Base-by-base conservation (phyloP, 2,113 vertebrate genomes). In the Microtus richardsoni region DNA sequence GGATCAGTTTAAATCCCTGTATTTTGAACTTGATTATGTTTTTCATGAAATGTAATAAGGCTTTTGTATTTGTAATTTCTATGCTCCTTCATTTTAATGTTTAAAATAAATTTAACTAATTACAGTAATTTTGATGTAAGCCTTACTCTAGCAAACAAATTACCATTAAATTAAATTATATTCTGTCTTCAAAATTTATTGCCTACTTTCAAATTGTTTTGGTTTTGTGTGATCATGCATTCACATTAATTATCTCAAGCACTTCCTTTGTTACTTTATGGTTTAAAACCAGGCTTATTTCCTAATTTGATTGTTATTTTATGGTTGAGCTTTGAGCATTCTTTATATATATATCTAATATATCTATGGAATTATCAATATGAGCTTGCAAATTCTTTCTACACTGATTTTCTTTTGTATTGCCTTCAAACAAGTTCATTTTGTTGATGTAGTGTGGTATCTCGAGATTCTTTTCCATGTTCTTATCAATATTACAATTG, bases 111-210 rank as follows among this genome's bases (percentile, higher is more conserved):
- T 85, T 90, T 78, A 60, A 80, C 28, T 88, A 22, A 19, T 39
- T 87, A 91, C 62, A 13, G n/a, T 91, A 70, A 54, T 86, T 92
- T 58, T 88, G 33, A 82, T 89, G 33, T 79, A 4, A 73, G 44
- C 9, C 83, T 39, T 22, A 47, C 14, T 74, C 30, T 86, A 77
- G 60, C 33, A 41, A 91, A 75, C 21, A 33, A 85, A 88, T 77
- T 54, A 36, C 33, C 36, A n/a, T 49, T 47, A 74, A 90, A 73
- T 77, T 85, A 88, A 83, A 96, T 93, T 84, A 58, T 88, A 79
- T 92, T 70, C 26, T 91, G n/a, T 89, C 39, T 64, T 60, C 4
- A 6, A 54, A 39, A 95, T 88, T 88, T 86, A 78, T 71, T 90
- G 3, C 64, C 39, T 83, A 7, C 24, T 74, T 21, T 92, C 30